Evolutionary conservation across 2,888 invertebrate genomes (phyloP).

Genomic region (Odontocerum albicorne): DNA sequence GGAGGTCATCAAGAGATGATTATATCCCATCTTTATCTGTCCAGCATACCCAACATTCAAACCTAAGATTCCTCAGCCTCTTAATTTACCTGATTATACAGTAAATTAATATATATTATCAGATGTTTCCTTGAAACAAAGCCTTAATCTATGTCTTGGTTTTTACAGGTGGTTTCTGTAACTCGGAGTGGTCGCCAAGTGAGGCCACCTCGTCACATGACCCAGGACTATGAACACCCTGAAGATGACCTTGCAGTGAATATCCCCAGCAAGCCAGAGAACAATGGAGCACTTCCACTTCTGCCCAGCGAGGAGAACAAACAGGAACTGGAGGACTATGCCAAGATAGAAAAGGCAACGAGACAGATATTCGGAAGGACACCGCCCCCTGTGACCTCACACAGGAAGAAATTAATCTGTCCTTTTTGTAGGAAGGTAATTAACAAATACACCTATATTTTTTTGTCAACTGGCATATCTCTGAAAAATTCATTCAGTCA

Average conservation of each 20-base stretch:
- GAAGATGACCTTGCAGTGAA: slow-evolving; percentile 3
- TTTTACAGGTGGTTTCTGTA: too few relatives aligned
- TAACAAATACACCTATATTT: too few relatives aligned
- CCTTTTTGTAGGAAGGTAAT: slow-evolving; percentile 29
- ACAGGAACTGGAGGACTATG: too few relatives aligned
- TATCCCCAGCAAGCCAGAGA: not conserved
- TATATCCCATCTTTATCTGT: too few relatives aligned
- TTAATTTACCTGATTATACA: too few relatives aligned
- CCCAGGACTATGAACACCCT: slow-evolving; percentile 17
- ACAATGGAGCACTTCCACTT: not conserved
- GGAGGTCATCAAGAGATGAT: too few relatives aligned
- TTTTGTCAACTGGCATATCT: too few relatives aligned
- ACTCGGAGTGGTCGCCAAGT: slow-evolving; percentile 32
- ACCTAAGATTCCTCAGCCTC: too few relatives aligned
- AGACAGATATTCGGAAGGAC: too few relatives aligned
- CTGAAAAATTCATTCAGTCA: too few relatives aligned
- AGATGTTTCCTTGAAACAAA: not conserved
- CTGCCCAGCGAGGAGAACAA: not conserved
- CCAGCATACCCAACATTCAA: too few relatives aligned
- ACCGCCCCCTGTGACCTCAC: not conserved
- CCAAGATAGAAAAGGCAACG: too few relatives aligned
- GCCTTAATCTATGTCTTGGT: not conserved
- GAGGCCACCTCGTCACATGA: slow-evolving; percentile 29
- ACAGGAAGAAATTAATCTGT: slow-evolving; percentile 19
- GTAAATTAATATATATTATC: not conserved